phyloP scores from a whole-genome alignment of 2,888 invertebrate species.

The Stenotaenia linearis region DNA sequence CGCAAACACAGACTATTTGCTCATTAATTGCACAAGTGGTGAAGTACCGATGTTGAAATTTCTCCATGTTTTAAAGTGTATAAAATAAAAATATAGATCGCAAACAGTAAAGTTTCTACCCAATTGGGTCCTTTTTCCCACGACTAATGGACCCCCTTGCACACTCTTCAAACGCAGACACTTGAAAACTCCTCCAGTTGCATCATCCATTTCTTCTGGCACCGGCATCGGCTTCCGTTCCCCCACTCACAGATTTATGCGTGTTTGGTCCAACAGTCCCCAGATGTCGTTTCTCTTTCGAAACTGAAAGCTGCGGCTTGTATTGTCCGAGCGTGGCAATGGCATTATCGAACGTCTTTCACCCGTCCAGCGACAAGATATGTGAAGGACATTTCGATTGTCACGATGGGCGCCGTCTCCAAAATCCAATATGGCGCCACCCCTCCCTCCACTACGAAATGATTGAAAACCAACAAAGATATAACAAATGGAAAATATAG shows the following conservation, averaged over 20 bases:
- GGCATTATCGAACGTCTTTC: neutral
- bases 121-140: neutral
- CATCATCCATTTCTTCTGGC: neutral
- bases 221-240: neutral
- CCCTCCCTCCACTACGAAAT: neutral
- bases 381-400: neutral
- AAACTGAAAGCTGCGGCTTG: neutral
- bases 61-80: no score
- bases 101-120: neutral
- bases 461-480: neutral
- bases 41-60: no score
- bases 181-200: neutral
- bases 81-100: no score
- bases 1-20: no score
- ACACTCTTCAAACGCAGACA: neutral
- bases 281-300: neutral
- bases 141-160: neutral
- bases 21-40: no score
- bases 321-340: neutral
- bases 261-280: neutral
- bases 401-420: neutral
- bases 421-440: neutral
- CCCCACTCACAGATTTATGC: neutral
- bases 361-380: neutral
- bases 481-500: neutral